These are phyloP conservation scores for Lepidochitona cinerea DNA, from an alignment of 2,888 invertebrate genomes.

Conservation along the genomic window DNA sequence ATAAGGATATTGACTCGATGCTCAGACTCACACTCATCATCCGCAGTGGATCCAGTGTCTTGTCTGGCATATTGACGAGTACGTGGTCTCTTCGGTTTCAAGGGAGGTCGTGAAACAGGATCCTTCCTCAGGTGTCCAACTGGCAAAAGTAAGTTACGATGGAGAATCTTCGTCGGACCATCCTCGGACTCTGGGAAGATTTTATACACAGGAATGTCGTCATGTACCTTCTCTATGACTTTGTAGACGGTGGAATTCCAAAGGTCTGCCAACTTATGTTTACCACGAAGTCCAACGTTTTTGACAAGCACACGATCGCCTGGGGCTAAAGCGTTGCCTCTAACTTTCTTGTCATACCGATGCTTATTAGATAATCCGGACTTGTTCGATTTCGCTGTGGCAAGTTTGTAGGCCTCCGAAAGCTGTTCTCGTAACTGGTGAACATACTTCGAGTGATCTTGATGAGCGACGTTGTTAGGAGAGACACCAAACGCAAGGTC, in stretches of 20 bases:
- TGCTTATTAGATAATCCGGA: neutral
- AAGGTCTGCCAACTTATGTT: slow-evolving; percentile 22
- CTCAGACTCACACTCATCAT: neutral
- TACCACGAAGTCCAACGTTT: slow-evolving; percentile 14
- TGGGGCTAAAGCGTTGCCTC: neutral
- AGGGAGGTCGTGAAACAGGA: neutral
- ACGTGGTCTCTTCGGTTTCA: neutral
- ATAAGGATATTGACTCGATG: no score
- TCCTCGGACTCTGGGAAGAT: slow-evolving; percentile 5
- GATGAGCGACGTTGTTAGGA: neutral
- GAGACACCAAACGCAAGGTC: slow-evolving; percentile 9
- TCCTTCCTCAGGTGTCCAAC: neutral
- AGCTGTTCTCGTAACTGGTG: neutral
- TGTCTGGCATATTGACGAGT: neutral
- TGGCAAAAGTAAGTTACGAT: neutral
- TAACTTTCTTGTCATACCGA: slow-evolving; percentile 14
- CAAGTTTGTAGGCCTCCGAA: neutral
- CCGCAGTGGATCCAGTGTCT: neutral
- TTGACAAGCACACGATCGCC: slow-evolving; percentile 24
- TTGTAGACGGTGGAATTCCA: no score
- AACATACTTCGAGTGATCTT: neutral
- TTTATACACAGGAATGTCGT: slow-evolving; percentile 2
- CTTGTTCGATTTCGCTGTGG: neutral
- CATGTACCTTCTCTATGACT: no score
- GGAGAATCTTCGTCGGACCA: neutral